Base-by-base conservation (phyloP, 2,888 invertebrate genomes). In the Chrysolina americana region DNA sequence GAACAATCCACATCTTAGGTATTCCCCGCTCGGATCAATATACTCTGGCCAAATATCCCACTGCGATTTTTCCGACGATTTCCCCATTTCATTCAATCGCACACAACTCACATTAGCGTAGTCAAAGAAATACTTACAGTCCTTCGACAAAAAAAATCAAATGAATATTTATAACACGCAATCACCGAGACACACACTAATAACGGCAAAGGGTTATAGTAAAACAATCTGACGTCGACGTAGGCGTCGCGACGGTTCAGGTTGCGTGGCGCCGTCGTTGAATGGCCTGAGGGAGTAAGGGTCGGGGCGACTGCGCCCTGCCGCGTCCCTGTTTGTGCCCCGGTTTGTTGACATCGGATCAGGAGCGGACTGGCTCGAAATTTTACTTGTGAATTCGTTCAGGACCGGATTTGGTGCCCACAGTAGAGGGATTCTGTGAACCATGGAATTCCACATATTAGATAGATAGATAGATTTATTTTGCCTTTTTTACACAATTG, bases 251-350 rank as follows among this genome's bases (percentile, higher is more conserved):
- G 68, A 66, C 50, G 66, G 48, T 28, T 41, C 10, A 53, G 53
- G 53, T 36, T 53, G 41, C 53, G 68, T 53, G 53, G 44, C 68
- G 68, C 50, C 68, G 68, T 68, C 68, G 17, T 17, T 41, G 41
- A 13, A 53, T 23, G 68, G 28, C 68, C 68, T 68, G 68, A 68
- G 53, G 68, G 68, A 53, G 36, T 17, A 19, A 48, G 68, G 68
- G 68, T 68, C 68, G 41, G 2, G 41, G 44, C 68, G 68, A 9
- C 11, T 68, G 68, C 68, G 68, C 68, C 13, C 41, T 53, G 15
- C 9, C 6, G 5, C 13, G 41, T 6, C 53, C 53, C 41, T 41
- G 36, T 28, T 53, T 53, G 17, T 21, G 41, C 19, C 53, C 68
- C 53, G 48, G 50, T 66, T 23, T 66, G 66, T 66, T 68, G 53